These are phyloP conservation scores for Polietes domitor DNA, from an alignment of 2,888 invertebrate genomes.

Conservation along the genomic window DNA sequence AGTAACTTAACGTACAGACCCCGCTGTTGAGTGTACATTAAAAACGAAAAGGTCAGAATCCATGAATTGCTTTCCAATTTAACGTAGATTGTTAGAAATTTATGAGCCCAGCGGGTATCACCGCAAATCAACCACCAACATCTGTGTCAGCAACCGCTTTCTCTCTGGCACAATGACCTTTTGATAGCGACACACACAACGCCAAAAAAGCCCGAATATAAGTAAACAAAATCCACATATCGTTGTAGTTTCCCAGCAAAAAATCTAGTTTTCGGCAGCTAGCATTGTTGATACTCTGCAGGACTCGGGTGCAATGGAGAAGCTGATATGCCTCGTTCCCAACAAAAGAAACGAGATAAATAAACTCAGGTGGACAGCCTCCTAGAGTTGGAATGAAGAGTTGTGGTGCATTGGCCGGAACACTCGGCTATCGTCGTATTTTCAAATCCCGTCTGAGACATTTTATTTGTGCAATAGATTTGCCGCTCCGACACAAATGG, in stretches of 20 bases:
- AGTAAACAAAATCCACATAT: not conserved
- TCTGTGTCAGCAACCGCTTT: not conserved
- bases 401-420: too few relatives aligned
- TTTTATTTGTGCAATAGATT: too few relatives aligned
- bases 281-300: too few relatives aligned
- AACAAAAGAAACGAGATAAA: too few relatives aligned
- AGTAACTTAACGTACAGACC: not conserved
- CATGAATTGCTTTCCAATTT: slow-evolving; percentile 34
- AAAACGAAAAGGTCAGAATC: slow-evolving; percentile 44
- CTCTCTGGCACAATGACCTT: slow-evolving; percentile 49
- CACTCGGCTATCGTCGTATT: too few relatives aligned
- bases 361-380: too few relatives aligned
- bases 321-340: too few relatives aligned
- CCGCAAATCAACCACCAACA: slow-evolving; percentile 38
- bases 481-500: too few relatives aligned
- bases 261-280: too few relatives aligned
- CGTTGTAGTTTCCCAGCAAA: not conserved
- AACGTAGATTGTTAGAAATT: slow-evolving; percentile 44
- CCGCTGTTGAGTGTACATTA: not conserved
- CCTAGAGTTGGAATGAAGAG: too few relatives aligned
- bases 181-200: slow-evolving; percentile 29
- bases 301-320: too few relatives aligned
- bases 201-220: not conserved
- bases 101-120: slow-evolving; percentile 57
- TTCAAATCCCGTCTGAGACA: too few relatives aligned